Evolutionary conservation across 2,113 vertebrate species (phyloP), one percentile per base, ranked within the genome.

Genomic region (Triplophysa tibetana): DNA sequence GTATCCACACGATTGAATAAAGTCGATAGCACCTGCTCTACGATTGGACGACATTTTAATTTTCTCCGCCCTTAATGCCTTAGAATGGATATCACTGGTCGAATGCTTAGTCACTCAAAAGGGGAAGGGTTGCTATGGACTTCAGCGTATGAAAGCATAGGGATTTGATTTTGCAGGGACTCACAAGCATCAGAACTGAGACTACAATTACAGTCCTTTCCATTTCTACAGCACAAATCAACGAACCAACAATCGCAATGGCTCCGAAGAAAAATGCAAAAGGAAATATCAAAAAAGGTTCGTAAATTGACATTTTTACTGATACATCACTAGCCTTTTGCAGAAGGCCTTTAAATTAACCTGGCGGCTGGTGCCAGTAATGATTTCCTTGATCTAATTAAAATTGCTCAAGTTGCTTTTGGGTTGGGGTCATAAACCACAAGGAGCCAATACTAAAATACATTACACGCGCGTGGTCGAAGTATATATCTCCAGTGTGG

Each of bases 1-100:
- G 75, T 69, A 83, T 86, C 85, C 86, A 88, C 82, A 88, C 83
- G 85, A 88, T 88, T 88, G 85, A 88, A 86, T 86, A 75, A 38
- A 86, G 69, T n/a, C 82, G 67, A 10, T 8, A 1, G 16, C 9
- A 19, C 21, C 68, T 68, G 16, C 21, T 9, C 14, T 0, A 14
- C 2, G 80, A 88, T 86, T 86, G 87, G 85, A 21, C 58, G 9
- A 26, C 3, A 41, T 68, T 58, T 79, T 26, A 7, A 8, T 7
- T 65, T 6, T 24, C 69, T 17, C 85, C 85, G 68, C 83, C 85
- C 48, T 68, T 6, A 12, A 4, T 2, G 2, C 13, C 11, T 66
- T 33, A 45, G 16, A 1, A 21, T 12, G 17, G 2, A 50, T 17
- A 41, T 4, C 38, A 88, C 68, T 85, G 85, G 87, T 58, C 16